A percentile compares a stretch with the other conserved stretches of the same genome.
Conservation (phyloP, 2,797 vertebrate genomes). For the Smutsia gigantea region DNA sequence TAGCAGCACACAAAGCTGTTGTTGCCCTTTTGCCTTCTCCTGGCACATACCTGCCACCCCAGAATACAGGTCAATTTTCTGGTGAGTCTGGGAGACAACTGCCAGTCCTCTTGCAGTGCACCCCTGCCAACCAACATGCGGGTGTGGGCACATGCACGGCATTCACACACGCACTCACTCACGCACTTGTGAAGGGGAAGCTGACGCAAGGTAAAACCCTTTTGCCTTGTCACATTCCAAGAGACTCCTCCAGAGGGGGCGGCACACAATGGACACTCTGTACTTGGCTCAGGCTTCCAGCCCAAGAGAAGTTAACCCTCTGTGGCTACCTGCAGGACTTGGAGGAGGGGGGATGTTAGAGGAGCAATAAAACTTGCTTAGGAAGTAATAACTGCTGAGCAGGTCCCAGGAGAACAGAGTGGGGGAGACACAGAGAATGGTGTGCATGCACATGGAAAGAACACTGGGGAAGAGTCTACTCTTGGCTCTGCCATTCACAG, state of each 20-base stretch:
- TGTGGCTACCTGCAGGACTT: neutral
- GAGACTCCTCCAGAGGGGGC: constrained; percentile 72
- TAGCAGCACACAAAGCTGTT: constrained; percentile 22
- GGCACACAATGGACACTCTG: constrained; percentile 83
- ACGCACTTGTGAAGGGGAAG: constrained; percentile 58
- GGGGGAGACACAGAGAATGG: neutral
- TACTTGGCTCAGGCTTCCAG: constrained; percentile 69
- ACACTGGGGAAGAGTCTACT: neutral
- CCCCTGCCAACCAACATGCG: neutral
- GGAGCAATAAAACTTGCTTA: neutral
- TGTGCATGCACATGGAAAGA: neutral
- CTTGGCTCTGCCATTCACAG: neutral
- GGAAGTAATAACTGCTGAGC: neutral
- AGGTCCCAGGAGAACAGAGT: neutral
- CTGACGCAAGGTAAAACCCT: constrained; percentile 80
- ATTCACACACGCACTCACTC: neutral
- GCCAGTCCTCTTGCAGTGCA: neutral
- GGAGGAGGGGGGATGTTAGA: neutral
- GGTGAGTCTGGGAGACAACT: neutral
- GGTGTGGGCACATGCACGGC: neutral
- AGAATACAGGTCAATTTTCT: neutral
- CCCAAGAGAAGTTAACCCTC: constrained; percentile 47
- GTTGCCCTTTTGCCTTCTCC: neutral
- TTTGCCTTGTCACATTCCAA: constrained; percentile 81
- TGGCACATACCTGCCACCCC: neutral